Conservation (phyloP, 92 coral and sea anemone species). For the Phenganax marumi region DNA sequence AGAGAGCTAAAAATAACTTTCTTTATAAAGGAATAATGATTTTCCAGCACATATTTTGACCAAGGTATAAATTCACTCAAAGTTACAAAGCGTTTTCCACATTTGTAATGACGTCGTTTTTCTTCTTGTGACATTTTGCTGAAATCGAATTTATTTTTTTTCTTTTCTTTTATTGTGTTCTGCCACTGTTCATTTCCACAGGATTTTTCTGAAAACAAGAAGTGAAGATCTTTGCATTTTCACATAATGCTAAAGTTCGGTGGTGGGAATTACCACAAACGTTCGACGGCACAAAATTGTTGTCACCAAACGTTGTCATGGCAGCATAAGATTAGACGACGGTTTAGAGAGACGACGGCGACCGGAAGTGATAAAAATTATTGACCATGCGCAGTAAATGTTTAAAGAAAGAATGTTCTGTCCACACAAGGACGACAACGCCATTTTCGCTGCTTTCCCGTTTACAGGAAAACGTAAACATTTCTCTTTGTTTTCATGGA, state of each 20-base stretch:
- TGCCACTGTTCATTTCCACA: background rate
- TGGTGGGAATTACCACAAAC: too few species aligned
- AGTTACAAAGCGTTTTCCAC: constrained; percentile 63
- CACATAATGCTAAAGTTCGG: background rate
- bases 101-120: constrained; percentile 65
- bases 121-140: constrained; percentile 60
- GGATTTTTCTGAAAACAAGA: background rate
- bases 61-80: constrained; percentile 63
- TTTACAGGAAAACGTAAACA: too few species aligned
- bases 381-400: too few species aligned
- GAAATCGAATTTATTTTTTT: constrained; percentile 54
- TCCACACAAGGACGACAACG: too few species aligned
- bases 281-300: too few species aligned
- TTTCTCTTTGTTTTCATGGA: too few species aligned
- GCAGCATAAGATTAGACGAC: too few species aligned
- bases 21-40: constrained; percentile 49
- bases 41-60: constrained; percentile 65
- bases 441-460: too few species aligned
- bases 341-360: too few species aligned
- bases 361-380: too few species aligned
- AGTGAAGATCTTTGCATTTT: background rate
- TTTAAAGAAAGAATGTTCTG: too few species aligned
- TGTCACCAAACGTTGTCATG: too few species aligned
- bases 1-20: constrained; percentile 42
- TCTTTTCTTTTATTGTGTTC: constrained; percentile 40